Evolutionary conservation across 1,140 invertebrate species (phyloP).

Genomic region (Caenorhabditis tropicalis): DNA sequence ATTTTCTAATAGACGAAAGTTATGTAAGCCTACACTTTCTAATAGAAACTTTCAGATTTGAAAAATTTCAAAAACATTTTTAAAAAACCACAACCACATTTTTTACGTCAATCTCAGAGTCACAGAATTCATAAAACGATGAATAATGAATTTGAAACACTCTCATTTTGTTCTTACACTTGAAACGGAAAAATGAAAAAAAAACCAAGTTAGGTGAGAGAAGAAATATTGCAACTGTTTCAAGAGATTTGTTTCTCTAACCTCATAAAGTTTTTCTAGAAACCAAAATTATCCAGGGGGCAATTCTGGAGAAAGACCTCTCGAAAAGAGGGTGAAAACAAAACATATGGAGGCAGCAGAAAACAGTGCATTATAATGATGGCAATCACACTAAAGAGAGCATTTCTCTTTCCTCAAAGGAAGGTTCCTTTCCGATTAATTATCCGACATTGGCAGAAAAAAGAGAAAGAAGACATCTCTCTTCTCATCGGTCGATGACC

Average conservation of each 20-base stretch:
- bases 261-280: no score
- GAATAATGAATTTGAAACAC: no score
- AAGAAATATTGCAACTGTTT: no score
- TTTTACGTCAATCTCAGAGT: no score
- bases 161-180: not conserved
- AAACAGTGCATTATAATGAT: conserved; percentile 32
- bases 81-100: not conserved
- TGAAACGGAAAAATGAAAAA: not conserved
- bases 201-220: no score
- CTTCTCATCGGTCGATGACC: not conserved
- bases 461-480: not conserved
- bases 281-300: not conserved
- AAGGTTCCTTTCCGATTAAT: conserved; percentile 21
- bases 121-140: no score
- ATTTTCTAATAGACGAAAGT: no score
- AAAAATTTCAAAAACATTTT: no score
- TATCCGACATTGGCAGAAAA: not conserved
- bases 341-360: not conserved
- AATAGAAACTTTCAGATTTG: no score
- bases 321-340: not conserved
- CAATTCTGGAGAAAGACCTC: not conserved
- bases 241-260: no score
- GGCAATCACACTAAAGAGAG: not conserved
- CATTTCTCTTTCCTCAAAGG: not conserved
- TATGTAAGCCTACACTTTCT: no score